Evolutionary conservation across 2,797 vertebrate species (phyloP).

Genomic region (Rhodeus uyekii): DNA sequence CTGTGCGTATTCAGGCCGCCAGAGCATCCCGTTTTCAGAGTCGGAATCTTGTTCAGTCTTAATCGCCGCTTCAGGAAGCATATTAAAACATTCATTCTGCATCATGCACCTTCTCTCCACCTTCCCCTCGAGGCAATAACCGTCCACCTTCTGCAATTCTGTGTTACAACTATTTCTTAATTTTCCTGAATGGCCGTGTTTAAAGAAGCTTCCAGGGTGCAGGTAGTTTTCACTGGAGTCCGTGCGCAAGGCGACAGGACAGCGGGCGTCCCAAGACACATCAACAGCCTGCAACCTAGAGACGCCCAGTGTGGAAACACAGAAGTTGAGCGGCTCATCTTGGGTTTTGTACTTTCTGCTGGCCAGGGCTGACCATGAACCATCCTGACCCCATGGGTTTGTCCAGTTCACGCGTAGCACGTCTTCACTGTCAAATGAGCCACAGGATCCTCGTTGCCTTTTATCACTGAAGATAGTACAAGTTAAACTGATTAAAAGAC

Average conservation of each 20-base stretch:
- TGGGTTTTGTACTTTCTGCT: slow-evolving; percentile 68
- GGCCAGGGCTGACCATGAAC: slow-evolving; percentile 62
- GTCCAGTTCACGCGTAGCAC: slow-evolving; percentile 56
- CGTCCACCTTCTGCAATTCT: slow-evolving; percentile 63
- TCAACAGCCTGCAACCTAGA: slow-evolving; percentile 60
- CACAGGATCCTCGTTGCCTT: slow-evolving; percentile 51
- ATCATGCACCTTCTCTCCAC: slow-evolving; percentile 57
- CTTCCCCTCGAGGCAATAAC: slow-evolving; percentile 66
- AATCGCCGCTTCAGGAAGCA: slow-evolving; percentile 71
- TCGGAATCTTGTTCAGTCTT: slow-evolving; percentile 81
- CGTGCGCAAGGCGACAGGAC: slow-evolving; percentile 34
- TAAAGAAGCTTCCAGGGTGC: slow-evolving; percentile 57
- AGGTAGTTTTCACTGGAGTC: slow-evolving; percentile 50
- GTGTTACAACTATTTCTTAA: slow-evolving; percentile 61
- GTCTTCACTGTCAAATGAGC: slow-evolving; percentile 67
- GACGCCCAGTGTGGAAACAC: slow-evolving; percentile 58
- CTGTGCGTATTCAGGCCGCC: slow-evolving; percentile 69
- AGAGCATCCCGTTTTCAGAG: slow-evolving; percentile 68
- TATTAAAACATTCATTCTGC: slow-evolving; percentile 59
- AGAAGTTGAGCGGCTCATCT: slow-evolving; percentile 65
- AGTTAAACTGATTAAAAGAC: slow-evolving; percentile 3
- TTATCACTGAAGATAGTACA: slow-evolving; percentile 56
- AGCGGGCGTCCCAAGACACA: slow-evolving; percentile 63
- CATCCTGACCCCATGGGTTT: slow-evolving; percentile 65
- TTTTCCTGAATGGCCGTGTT: slow-evolving; percentile 61